These are phyloP conservation scores for Ptychoptera contaminata DNA, from an alignment of 2,888 invertebrate species.

Conservation along the genomic window DNA sequence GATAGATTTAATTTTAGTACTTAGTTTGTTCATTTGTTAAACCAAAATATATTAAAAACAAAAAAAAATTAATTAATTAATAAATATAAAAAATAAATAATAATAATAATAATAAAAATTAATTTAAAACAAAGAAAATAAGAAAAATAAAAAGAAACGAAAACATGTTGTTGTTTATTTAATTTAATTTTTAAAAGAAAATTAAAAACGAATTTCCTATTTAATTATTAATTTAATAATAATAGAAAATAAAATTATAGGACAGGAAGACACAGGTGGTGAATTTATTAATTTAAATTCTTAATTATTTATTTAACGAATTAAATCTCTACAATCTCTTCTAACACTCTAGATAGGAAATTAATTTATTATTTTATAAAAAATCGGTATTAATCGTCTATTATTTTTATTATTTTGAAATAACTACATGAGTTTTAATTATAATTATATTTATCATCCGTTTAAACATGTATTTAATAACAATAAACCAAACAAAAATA, in stretches of 20 bases:
- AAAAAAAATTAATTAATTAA: constrained; percentile 7
- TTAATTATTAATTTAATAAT: too few species aligned
- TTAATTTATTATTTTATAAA: not conserved
- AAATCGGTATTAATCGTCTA: too few species aligned
- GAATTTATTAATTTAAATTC: too few species aligned
- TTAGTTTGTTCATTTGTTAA: too few species aligned
- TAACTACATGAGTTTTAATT: not conserved
- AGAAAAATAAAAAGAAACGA: constrained; percentile 6
- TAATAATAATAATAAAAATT: constrained; percentile 1
- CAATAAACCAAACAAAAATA: not conserved
- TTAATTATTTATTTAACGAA: too few species aligned
- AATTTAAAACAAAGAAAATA: constrained; percentile 4
- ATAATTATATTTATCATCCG: not conserved
- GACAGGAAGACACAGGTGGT: too few species aligned
- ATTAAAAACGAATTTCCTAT: not conserved
- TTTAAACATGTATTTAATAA: not conserved
- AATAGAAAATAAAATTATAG: not conserved
- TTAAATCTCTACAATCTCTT: too few species aligned
- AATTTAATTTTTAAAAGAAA: not conserved
- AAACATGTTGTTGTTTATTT: constrained; percentile 2
- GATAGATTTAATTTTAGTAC: too few species aligned
- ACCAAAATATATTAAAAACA: not conserved
- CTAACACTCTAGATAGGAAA: not conserved
- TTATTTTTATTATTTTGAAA: not conserved
- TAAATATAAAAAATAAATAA: constrained; percentile 3